Conservation (phyloP, 2,113 vertebrate species). For the Gadus chalcogrammus region DNA sequence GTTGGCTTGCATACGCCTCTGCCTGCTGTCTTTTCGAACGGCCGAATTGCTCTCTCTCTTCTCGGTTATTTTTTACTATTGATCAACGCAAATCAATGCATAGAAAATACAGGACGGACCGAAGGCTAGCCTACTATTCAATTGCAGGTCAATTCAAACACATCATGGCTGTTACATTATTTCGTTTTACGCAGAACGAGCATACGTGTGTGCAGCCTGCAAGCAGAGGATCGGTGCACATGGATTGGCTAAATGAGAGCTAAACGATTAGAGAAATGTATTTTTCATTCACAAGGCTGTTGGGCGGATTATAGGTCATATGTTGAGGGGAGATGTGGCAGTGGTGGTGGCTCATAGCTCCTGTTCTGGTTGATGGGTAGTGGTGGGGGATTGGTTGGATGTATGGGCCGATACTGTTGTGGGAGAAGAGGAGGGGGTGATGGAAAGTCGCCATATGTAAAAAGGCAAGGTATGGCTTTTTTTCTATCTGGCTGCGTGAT, state of each 20-base stretch:
- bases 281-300: conserved; percentile 46
- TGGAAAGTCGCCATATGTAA: neutral
- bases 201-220: too few species aligned
- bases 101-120: too few species aligned
- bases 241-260: conserved; percentile 62
- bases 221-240: conserved; percentile 8
- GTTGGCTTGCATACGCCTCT: conserved; percentile 18
- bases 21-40: too few species aligned
- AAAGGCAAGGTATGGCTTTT: neutral
- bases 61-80: too few species aligned
- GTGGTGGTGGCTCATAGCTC: neutral
- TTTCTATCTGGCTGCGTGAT: too few species aligned
- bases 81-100: too few species aligned
- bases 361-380: neutral
- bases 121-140: too few species aligned
- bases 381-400: neutral
- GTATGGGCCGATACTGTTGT: neutral
- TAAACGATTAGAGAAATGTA: conserved; percentile 28
- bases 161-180: too few species aligned
- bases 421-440: too few species aligned
- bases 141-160: too few species aligned
- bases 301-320: conserved; percentile 58
- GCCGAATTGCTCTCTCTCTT: too few species aligned
- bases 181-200: conserved; percentile 29
- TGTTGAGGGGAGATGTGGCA: conserved; percentile 31